A percentile compares a stretch with the other conserved stretches of the same genome.
Evolutionary conservation across 2,797 vertebrate species (phyloP).

Genomic region (Myoxocephalus aenaeus): DNA sequence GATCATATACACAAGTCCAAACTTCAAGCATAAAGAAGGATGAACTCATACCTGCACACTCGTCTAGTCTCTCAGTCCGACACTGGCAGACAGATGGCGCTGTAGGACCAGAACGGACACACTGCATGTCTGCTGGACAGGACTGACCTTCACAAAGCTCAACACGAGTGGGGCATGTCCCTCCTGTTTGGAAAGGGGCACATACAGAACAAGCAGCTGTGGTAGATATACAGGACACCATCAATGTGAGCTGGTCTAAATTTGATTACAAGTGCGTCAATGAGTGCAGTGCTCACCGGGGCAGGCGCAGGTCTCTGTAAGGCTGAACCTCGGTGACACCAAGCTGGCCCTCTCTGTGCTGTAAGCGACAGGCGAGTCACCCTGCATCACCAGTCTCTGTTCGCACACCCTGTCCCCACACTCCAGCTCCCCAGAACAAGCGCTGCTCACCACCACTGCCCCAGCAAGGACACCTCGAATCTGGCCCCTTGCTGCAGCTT

Average conservation of each 20-base stretch:
- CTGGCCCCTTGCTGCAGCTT: conserved; percentile 85
- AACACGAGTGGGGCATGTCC: conserved; percentile 84
- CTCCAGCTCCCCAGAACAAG: conserved; percentile 87
- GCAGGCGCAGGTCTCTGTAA: conserved; percentile 80
- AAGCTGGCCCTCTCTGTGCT: conserved; percentile 93
- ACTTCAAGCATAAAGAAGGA: neutral
- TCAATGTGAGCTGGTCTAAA: neutral
- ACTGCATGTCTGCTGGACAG: conserved; percentile 93
- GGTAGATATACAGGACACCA: neutral
- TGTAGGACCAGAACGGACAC: conserved; percentile 85
- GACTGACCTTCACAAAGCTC: conserved; percentile 89
- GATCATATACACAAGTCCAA: neutral
- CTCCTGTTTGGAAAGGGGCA: conserved; percentile 76
- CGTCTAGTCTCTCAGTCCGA: conserved; percentile 82
- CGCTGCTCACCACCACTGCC: conserved; percentile 84
- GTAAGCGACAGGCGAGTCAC: conserved; percentile 86
- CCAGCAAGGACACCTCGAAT: conserved; percentile 88
- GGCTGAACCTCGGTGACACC: conserved; percentile 86
- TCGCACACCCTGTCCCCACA: conserved; percentile 92
- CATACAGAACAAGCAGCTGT: neutral
- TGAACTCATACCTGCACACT: conserved; percentile 87
- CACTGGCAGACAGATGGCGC: conserved; percentile 92
- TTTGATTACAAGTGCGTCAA: neutral
- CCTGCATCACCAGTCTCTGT: conserved; percentile 87
- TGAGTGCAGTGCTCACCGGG: conserved; percentile 66